phyloP scores from a whole-genome alignment of 2,797 vertebrate species.

The Brotogeris chrysoptera region DNA sequence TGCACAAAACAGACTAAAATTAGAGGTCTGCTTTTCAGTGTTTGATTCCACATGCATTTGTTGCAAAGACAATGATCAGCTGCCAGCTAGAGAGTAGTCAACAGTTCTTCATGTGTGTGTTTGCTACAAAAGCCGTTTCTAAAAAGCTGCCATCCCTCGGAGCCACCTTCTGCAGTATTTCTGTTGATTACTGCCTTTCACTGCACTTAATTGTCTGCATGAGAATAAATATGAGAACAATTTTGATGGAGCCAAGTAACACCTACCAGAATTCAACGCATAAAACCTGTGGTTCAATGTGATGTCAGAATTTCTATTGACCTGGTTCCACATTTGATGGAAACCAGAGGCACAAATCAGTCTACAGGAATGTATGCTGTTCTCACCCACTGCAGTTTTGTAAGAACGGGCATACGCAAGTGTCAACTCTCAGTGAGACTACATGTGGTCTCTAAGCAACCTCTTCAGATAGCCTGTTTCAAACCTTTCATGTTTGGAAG shows the following conservation, averaged over 20 bases:
- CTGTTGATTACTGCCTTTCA: neutral
- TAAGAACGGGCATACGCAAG: neutral
- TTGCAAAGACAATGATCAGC: neutral
- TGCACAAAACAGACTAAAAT: neutral
- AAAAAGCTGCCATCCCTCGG: neutral
- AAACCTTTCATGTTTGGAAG: neutral
- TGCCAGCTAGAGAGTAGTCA: neutral
- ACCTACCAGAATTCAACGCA: neutral
- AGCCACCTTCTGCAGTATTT: neutral
- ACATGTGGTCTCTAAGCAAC: neutral
- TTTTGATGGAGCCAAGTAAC: neutral
- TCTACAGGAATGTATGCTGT: accelerated
- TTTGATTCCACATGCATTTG: neutral
- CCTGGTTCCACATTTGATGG: neutral
- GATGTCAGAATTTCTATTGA: neutral
- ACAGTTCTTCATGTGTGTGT: neutral
- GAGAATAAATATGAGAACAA: neutral
- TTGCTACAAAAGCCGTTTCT: neutral
- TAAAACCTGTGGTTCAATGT: neutral
- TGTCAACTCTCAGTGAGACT: neutral
- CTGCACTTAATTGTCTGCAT: neutral
- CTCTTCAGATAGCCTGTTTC: neutral
- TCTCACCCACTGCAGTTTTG: neutral
- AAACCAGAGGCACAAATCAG: neutral
- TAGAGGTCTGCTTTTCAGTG: neutral